phyloP scores from a whole-genome alignment of 2,113 vertebrate genomes.

The Meriones unguiculatus region DNA sequence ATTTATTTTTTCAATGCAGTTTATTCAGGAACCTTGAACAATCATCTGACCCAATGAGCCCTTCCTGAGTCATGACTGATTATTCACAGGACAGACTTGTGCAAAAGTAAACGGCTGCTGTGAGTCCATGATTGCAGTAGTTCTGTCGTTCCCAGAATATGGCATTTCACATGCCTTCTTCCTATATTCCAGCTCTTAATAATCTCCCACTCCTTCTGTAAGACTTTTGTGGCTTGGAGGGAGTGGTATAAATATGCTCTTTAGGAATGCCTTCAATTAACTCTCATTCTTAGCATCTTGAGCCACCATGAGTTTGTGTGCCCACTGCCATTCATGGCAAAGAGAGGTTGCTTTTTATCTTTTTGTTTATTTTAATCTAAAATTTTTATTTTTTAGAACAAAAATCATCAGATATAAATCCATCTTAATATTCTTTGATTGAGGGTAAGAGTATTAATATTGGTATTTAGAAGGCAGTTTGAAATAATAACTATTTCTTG shows the following conservation, averaged over 20 bases:
- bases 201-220: not conserved
- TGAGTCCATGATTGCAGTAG: no score
- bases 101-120: accelerated
- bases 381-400: no score
- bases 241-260: not conserved
- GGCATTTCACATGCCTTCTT: not conserved
- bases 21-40: no score
- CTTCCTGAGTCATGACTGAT: not conserved
- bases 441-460: not conserved
- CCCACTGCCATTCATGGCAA: not conserved
- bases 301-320: no score
- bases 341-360: not conserved
- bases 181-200: not conserved
- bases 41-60: no score
- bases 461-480: not conserved
- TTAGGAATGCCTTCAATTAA: not conserved
- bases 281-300: not conserved
- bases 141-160: no score
- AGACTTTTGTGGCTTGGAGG: no score
- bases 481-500: not conserved
- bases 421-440: no score
- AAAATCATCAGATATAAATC: no score
- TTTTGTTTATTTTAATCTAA: no score
- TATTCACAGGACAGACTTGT: not conserved
- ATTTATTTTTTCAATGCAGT: no score